A percentile compares a stretch with the other conserved stretches of the same genome.
These are phyloP conservation scores for Xiphophorus couchianus DNA, from an alignment of 2,113 vertebrate species.

Conservation along the genomic window DNA sequence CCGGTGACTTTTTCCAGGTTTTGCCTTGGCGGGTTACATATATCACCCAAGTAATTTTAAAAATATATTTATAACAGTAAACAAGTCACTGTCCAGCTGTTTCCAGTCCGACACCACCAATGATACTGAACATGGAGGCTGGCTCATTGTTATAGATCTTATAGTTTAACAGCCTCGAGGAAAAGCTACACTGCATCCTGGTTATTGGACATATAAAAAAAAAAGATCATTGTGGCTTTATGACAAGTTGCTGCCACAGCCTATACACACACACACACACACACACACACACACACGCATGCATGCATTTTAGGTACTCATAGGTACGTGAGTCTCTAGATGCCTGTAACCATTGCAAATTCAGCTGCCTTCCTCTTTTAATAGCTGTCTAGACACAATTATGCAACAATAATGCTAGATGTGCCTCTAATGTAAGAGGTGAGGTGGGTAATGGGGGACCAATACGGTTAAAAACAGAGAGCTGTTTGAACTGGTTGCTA, in stretches of 20 bases:
- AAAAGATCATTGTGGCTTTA: slow-evolving; percentile 15
- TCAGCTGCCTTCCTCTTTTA: slow-evolving; percentile 7
- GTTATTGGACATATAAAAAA: slow-evolving; percentile 28
- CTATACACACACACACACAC: slow-evolving; percentile 13
- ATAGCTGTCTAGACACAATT: slow-evolving; percentile 26
- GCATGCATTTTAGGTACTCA: slow-evolving; percentile 9
- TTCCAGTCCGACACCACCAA: not conserved
- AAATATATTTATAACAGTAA: not conserved
- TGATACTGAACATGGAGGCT: not conserved
- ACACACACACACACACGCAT: too few species aligned
- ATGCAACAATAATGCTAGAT: slow-evolving; percentile 25
- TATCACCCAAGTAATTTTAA: not conserved
- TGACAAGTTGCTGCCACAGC: slow-evolving; percentile 24
- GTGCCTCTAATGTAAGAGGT: slow-evolving; percentile 11
- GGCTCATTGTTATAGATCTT: not conserved
- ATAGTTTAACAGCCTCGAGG: slow-evolving; percentile 26
- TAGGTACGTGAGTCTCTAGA: slow-evolving; percentile 19
- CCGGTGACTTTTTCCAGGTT: too few species aligned
- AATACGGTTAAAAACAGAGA: not conserved
- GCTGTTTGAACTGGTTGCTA: not conserved
- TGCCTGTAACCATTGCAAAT: slow-evolving; percentile 36
- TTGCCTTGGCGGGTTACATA: too few species aligned
- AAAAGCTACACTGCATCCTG: slow-evolving; percentile 11
- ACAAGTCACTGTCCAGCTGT: not conserved
- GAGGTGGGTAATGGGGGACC: not conserved